Evolutionary conservation across 2,888 invertebrate species (phyloP).

Genomic region (Ypsolopha sequella): DNA sequence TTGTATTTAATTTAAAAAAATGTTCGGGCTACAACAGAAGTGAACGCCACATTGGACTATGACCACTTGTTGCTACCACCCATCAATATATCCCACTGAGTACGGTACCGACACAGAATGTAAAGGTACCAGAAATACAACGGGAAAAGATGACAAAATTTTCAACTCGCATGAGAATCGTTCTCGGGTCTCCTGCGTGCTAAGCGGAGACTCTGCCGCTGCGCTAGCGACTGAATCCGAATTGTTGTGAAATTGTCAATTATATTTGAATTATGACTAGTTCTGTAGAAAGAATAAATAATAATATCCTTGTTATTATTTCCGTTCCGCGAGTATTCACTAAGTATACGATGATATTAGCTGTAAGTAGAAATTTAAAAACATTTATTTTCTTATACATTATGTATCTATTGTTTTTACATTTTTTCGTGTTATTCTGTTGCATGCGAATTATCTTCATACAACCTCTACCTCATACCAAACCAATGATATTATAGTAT

Average conservation of each 20-base stretch:
- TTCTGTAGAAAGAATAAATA: too few species aligned
- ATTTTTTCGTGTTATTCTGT: too few species aligned
- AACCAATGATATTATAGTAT: too few species aligned
- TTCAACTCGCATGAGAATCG: slow-evolving; percentile 8
- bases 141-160: slow-evolving; percentile 27
- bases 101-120: slow-evolving; percentile 28
- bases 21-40: slow-evolving; percentile 64
- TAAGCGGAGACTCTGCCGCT: not conserved
- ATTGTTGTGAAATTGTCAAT: not conserved
- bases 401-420: too few species aligned
- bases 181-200: slow-evolving; percentile 14
- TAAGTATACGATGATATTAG: too few species aligned
- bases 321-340: too few species aligned
- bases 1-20: slow-evolving; percentile 13
- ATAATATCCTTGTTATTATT: too few species aligned
- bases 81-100: slow-evolving; percentile 45
- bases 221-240: not conserved
- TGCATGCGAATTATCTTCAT: too few species aligned
- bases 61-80: slow-evolving; percentile 64
- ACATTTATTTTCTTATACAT: too few species aligned
- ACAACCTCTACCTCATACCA: too few species aligned
- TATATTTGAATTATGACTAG: too few species aligned
- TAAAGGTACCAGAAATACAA: slow-evolving; percentile 27
- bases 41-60: slow-evolving; percentile 46
- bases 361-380: too few species aligned